A percentile compares a stretch with the other conserved stretches of the same genome.
Evolutionary conservation across 1,140 invertebrate genomes (phyloP).

Genomic region (Drosophila insularis): DNA sequence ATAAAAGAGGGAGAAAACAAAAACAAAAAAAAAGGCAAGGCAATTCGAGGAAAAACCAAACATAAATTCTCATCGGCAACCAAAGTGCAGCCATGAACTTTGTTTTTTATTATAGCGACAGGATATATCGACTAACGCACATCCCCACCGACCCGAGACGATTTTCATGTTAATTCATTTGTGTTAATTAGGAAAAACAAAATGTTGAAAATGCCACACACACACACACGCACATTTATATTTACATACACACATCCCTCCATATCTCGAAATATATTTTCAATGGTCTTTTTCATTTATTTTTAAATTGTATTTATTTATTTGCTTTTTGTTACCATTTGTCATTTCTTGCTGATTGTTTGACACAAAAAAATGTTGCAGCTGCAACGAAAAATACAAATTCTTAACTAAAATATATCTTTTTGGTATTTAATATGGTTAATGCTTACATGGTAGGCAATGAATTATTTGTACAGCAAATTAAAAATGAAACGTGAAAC

Average conservation of each 20-base stretch:
- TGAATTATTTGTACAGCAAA: neutral
- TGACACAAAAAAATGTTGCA: constrained; percentile 75
- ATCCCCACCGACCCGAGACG: neutral
- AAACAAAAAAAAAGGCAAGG: constrained; percentile 32
- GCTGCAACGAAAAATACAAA: constrained; percentile 44
- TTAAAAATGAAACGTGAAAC: too few species aligned
- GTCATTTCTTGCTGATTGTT: constrained; percentile 43
- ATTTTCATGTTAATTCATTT: constrained; percentile 67
- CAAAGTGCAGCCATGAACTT: constrained; percentile 60
- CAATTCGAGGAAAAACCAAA: constrained; percentile 65
- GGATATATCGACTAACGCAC: constrained; percentile 47
- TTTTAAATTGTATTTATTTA: constrained; percentile 62
- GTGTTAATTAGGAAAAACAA: constrained; percentile 58
- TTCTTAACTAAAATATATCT: neutral
- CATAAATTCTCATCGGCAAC: constrained; percentile 55
- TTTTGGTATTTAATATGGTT: neutral
- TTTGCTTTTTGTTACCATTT: constrained; percentile 58
- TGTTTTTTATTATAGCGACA: constrained; percentile 68
- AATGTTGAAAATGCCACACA: constrained; percentile 26
- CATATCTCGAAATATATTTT: constrained; percentile 2
- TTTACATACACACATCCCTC: neutral
- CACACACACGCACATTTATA: neutral
- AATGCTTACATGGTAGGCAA: neutral
- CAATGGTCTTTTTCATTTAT: constrained; percentile 4
- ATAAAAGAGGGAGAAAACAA: constrained; percentile 52